A percentile compares a stretch with the other conserved stretches of the same genome.
Evolutionary conservation across 2,113 vertebrate genomes (phyloP).

Genomic region (Eira barbara): DNA sequence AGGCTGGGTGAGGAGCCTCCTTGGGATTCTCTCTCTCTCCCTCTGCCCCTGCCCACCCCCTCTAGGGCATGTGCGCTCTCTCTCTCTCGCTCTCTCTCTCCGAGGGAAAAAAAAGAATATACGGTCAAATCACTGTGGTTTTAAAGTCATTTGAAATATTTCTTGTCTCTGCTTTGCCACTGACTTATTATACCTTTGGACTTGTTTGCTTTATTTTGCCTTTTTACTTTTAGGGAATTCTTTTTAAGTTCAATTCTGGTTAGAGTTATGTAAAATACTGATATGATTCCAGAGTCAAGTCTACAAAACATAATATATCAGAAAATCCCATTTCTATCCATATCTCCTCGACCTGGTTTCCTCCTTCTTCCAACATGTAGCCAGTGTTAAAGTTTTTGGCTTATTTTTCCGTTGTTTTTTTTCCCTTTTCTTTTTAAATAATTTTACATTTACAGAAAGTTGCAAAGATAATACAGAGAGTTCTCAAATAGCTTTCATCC

Average conservation of each 20-base stretch:
- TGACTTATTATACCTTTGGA: neutral
- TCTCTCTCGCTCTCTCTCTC: neutral
- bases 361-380: neutral
- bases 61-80: neutral
- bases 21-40: neutral
- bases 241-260: neutral
- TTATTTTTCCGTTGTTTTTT: neutral
- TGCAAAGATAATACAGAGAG: neutral
- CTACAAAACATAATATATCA: neutral
- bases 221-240: conserved; percentile 11
- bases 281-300: conserved; percentile 3
- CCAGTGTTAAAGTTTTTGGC: neutral
- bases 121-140: neutral
- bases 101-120: neutral
- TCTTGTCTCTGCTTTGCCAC: neutral
- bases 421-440: conserved; percentile 10
- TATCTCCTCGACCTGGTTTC: neutral
- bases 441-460: conserved; percentile 5
- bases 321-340: neutral
- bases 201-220: neutral
- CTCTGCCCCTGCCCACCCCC: too few relatives aligned
- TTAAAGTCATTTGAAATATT: conserved; percentile 28
- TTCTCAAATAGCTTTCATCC: neutral
- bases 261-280: neutral
- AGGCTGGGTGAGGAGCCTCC: neutral